Conservation (phyloP, 2,113 vertebrate species). For the Passerina amoena region DNA sequence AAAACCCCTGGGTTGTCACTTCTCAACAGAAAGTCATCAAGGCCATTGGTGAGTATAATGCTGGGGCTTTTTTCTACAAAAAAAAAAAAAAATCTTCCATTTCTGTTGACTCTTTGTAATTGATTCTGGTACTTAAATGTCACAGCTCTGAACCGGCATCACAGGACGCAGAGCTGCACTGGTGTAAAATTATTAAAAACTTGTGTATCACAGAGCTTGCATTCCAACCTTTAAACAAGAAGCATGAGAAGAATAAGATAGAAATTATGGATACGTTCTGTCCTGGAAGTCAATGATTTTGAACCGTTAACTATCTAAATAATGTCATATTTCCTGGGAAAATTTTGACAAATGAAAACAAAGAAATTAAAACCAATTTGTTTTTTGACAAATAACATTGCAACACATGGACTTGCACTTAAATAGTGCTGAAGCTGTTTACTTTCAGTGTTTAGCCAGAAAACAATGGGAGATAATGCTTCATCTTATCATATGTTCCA, state of each 20-base stretch:
- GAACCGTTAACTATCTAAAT: neutral
- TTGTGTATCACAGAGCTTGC: neutral
- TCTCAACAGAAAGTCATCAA: neutral
- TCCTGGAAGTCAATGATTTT: neutral
- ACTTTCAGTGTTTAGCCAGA: neutral
- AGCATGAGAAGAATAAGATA: neutral
- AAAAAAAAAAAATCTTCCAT: neutral
- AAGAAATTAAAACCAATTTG: neutral
- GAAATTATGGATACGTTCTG: accelerated
- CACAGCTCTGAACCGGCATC: neutral
- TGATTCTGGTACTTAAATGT: neutral
- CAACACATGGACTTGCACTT: neutral
- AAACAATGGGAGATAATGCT: neutral
- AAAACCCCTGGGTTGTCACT: neutral
- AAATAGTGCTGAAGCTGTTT: neutral
- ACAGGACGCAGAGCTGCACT: neutral
- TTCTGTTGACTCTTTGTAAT: neutral
- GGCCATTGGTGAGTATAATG: neutral
- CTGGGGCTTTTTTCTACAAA: neutral
- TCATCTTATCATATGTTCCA: neutral
- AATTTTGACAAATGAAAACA: neutral
- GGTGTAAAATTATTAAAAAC: neutral
- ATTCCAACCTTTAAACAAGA: neutral
- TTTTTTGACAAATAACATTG: neutral
- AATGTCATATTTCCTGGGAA: neutral